A percentile compares a stretch with the other conserved stretches of the same genome.
phyloP scores from a whole-genome alignment of 2,797 vertebrate species.

The Champsocephalus gunnari region DNA sequence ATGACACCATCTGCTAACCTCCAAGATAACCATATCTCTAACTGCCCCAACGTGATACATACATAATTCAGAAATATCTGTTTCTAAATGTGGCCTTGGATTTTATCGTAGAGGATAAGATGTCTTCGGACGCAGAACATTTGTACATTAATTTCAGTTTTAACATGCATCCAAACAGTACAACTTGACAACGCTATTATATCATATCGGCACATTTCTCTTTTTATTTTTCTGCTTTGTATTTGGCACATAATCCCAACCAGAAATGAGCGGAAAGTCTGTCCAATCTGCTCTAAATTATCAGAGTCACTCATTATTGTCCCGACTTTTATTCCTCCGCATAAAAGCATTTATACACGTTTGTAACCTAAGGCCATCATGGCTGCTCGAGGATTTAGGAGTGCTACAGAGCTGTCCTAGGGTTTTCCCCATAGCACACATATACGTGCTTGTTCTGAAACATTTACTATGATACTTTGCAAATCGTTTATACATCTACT shows the following conservation, averaged over 20 bases:
- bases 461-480: constrained; percentile 12
- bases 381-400: constrained; percentile 16
- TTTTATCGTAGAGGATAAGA: constrained; percentile 10
- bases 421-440: constrained; percentile 42
- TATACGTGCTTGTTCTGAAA: not conserved
- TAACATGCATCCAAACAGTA: constrained; percentile 2
- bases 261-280: constrained; percentile 2
- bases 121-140: not conserved
- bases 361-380: constrained; percentile 3
- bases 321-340: not conserved
- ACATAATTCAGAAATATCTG: constrained; percentile 76
- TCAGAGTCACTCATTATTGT: constrained; percentile 5
- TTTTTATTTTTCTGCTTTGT: not conserved
- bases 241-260: constrained; percentile 5
- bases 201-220: not conserved
- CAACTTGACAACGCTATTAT: not conserved
- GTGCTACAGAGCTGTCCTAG: constrained; percentile 12
- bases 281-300: constrained; percentile 13
- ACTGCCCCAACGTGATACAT: constrained; percentile 68
- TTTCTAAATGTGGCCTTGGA: constrained; percentile 16
- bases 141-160: not conserved
- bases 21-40: constrained; percentile 76
- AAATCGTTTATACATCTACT: constrained; percentile 20
- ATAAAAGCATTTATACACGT: constrained; percentile 22
- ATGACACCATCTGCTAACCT: constrained; percentile 87